phyloP scores from a whole-genome alignment of 2,797 vertebrate species.

The Melopsittacus undulatus region DNA sequence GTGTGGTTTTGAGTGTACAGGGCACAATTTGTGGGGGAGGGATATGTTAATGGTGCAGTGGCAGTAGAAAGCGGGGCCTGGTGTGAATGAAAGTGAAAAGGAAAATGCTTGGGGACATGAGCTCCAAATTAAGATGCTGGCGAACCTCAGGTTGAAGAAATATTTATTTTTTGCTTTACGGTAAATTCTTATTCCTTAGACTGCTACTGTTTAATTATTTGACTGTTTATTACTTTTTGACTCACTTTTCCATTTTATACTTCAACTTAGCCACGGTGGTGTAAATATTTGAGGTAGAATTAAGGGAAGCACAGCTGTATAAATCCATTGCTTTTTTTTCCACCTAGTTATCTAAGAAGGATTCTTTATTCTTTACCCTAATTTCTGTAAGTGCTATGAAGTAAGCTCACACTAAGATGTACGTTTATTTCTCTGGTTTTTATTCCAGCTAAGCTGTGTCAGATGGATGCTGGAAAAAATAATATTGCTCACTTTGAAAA shows the following conservation, averaged over 20 bases:
- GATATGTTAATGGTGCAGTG: not conserved
- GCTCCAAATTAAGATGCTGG: slow-evolving; percentile 55
- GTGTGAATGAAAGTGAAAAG: not conserved
- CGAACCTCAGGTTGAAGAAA: slow-evolving; percentile 51
- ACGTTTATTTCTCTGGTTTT: not conserved
- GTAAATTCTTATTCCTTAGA: slow-evolving; percentile 50
- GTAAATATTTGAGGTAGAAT: slow-evolving; percentile 70
- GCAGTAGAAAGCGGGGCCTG: not conserved
- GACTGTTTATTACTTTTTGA: slow-evolving; percentile 52
- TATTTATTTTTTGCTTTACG: slow-evolving; percentile 62
- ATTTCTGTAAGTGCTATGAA: not conserved
- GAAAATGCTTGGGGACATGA: not conserved
- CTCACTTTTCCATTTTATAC: slow-evolving; percentile 44
- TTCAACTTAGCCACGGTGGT: not conserved
- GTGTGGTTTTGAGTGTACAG: slow-evolving; percentile 25
- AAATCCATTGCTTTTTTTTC: slow-evolving; percentile 36
- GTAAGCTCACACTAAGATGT: not conserved
- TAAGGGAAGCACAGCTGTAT: slow-evolving; percentile 48
- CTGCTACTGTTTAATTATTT: slow-evolving; percentile 66
- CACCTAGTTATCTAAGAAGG: slow-evolving; percentile 48
- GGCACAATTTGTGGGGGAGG: slow-evolving; percentile 23
- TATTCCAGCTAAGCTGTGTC: not conserved
- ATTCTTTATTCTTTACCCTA: slow-evolving; percentile 45
- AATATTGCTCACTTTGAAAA: not conserved
- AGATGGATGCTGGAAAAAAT: not conserved